These are phyloP conservation scores for Tuta absoluta DNA, from an alignment of 2,888 invertebrate genomes.

Conservation along the genomic window DNA sequence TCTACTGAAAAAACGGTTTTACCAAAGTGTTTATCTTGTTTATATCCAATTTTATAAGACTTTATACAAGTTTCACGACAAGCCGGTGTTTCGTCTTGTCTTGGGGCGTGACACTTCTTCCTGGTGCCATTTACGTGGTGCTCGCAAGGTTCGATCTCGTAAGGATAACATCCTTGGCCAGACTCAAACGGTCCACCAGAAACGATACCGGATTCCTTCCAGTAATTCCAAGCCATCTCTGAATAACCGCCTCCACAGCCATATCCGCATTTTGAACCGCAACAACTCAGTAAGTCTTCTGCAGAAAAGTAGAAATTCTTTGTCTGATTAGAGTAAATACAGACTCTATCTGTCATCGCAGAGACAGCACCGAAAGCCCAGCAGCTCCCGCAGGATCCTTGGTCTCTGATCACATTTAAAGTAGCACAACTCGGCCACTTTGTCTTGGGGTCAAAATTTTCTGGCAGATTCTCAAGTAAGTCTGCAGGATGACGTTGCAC, in stretches of 20 bases:
- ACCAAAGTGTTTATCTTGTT: conserved; percentile 88
- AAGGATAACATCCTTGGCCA: conserved; percentile 92
- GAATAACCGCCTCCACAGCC: conserved; percentile 91
- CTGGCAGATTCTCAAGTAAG: conserved; percentile 82
- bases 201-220: conserved; percentile 91
- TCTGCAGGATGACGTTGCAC: conserved; percentile 57
- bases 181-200: conserved; percentile 92
- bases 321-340: conserved; percentile 89
- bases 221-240: conserved; percentile 92
- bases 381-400: conserved; percentile 96
- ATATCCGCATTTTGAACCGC: conserved; percentile 88
- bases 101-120: conserved; percentile 85
- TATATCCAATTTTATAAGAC: conserved; percentile 85
- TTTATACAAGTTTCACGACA: conserved; percentile 86
- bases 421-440: conserved; percentile 94
- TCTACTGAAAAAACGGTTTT: conserved; percentile 80
- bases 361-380: conserved; percentile 97
- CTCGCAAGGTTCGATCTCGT: conserved; percentile 92
- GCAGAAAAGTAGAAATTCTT: conserved; percentile 89
- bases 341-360: conserved; percentile 94
- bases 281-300: conserved; percentile 92
- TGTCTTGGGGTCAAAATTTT: conserved; percentile 89
- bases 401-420: conserved; percentile 90
- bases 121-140: conserved; percentile 92
- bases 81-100: conserved; percentile 85